Evolutionary conservation across 1,140 invertebrate genomes (phyloP).

Genomic region (Aphis gossypii): DNA sequence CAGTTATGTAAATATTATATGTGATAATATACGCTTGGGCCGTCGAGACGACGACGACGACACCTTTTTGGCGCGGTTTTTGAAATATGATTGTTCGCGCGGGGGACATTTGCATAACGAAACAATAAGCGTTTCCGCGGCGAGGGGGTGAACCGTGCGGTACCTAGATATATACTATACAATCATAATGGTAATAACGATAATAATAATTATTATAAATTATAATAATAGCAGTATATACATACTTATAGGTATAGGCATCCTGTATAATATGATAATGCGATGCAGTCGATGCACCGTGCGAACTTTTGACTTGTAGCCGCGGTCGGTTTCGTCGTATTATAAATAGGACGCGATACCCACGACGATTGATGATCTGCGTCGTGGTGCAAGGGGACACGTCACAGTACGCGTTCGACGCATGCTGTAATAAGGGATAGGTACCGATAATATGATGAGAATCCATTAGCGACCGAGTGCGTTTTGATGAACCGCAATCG

Average conservation of each 20-base stretch:
- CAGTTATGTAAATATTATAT: not conserved
- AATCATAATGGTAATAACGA: not conserved
- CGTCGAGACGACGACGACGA: not conserved
- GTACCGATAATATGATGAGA: not conserved
- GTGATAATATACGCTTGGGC: not conserved
- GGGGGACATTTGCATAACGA: slow-evolving; percentile 34
- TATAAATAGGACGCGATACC: not conserved
- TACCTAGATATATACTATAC: not conserved
- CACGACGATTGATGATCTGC: slow-evolving; percentile 28
- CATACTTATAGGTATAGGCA: not conserved
- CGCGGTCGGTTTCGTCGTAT: not conserved
- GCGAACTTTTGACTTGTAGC: slow-evolving; percentile 50
- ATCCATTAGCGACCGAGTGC: not conserved
- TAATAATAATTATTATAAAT: slow-evolving; percentile 3
- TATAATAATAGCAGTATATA: not conserved
- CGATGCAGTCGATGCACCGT: slow-evolving; percentile 9
- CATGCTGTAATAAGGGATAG: not conserved
- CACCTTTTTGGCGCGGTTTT: slow-evolving; percentile 38
- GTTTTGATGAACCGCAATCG: slow-evolving; percentile 47
- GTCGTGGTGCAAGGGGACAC: not conserved
- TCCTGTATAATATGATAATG: not conserved
- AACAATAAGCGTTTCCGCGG: slow-evolving; percentile 28
- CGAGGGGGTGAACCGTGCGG: not conserved
- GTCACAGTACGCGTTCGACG: not conserved
- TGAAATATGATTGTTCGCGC: slow-evolving; percentile 18